Conservation (phyloP, 1,140 invertebrate species). For the Drosophila punjabiensis region DNA sequence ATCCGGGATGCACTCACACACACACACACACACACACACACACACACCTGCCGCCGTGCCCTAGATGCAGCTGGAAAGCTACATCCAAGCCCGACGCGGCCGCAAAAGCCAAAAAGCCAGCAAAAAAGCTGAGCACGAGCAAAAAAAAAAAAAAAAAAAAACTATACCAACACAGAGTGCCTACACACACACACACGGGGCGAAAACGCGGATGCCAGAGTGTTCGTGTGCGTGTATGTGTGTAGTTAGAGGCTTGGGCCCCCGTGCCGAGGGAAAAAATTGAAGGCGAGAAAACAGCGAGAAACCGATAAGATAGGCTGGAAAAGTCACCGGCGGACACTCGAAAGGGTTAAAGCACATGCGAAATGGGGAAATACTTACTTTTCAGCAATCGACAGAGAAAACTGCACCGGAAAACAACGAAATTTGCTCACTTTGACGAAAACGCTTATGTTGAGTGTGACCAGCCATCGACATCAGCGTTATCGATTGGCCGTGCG, state of each 20-base stretch:
- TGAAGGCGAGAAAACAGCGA: not conserved
- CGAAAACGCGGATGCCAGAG: not conserved
- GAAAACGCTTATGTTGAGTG: conserved; percentile 19
- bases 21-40: not conserved
- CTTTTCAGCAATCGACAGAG: conserved; percentile 25
- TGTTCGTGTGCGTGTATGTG: conserved; percentile 15
- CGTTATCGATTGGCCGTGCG: not conserved
- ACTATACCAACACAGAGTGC: conserved; percentile 34
- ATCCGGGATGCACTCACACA: conserved; percentile 7
- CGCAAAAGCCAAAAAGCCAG: conserved; percentile 6
- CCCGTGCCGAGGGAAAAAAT: conserved; percentile 12
- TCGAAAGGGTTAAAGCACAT: not conserved
- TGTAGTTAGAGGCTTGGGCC: conserved; percentile 19
- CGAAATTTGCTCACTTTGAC: conserved; percentile 24
- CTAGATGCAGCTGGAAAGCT: conserved; percentile 15
- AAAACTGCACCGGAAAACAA: conserved; percentile 28
- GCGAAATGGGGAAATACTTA: conserved; percentile 4
- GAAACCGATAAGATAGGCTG: not conserved
- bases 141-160: conserved; percentile 12
- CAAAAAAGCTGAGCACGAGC: conserved; percentile 2
- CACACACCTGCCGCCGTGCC: not conserved
- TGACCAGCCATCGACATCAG: not conserved
- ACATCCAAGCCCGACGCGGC: not conserved
- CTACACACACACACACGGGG: conserved; percentile 1
- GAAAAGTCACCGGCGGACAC: not conserved